These are phyloP conservation scores for Gari tellinella DNA, from an alignment of 2,888 invertebrate species.

Conservation along the genomic window DNA sequence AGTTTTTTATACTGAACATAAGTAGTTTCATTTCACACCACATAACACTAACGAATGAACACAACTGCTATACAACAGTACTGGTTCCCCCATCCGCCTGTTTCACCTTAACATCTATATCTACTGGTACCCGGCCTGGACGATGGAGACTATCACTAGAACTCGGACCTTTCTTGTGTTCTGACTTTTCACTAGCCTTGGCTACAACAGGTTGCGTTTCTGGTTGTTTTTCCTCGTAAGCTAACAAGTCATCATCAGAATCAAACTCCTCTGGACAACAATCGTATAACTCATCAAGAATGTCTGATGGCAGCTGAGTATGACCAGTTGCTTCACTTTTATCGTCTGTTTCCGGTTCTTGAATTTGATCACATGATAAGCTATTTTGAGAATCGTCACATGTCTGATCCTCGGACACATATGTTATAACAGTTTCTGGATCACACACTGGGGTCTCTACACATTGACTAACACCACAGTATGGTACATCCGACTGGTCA, in stretches of 20 bases:
- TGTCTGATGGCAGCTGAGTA: conserved; percentile 10
- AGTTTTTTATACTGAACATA: no score
- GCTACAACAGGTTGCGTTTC: neutral
- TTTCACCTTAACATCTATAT: no score
- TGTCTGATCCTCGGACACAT: conserved; percentile 53
- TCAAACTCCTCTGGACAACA: conserved; percentile 35
- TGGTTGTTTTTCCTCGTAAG: conserved; percentile 15
- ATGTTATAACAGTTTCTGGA: conserved; percentile 48
- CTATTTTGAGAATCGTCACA: conserved; percentile 43
- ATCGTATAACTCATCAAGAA: conserved; percentile 17
- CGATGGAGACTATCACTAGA: no score
- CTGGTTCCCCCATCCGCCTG: no score
- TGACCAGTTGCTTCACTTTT: conserved; percentile 24
- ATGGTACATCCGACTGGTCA: conserved; percentile 46
- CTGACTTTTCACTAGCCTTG: no score
- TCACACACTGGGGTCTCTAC: conserved; percentile 42
- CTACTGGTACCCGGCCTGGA: no score
- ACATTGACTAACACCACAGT: conserved; percentile 18
- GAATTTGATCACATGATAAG: conserved; percentile 40
- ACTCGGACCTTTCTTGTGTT: no score
- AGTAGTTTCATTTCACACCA: no score
- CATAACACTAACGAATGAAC: no score
- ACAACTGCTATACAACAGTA: no score
- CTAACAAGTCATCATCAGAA: conserved; percentile 48
- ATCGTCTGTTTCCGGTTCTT: conserved; percentile 7